phyloP scores from a whole-genome alignment of 1,140 invertebrate genomes.

The Megalopta genalis region DNA sequence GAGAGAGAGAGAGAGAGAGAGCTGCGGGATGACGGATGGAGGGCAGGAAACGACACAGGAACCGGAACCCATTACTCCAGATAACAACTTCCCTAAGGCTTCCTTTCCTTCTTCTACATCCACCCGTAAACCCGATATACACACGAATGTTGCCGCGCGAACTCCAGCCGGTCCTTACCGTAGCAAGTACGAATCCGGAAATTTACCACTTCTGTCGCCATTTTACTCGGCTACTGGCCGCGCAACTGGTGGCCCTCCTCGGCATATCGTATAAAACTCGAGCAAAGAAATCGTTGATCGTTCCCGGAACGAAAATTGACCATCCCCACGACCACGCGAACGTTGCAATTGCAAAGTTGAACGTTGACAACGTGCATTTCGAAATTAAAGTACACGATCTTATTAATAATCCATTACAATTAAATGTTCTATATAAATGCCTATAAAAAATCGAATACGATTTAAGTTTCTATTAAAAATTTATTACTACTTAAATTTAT shows the following conservation, averaged over 20 bases:
- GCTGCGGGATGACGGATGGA: conserved; percentile 64
- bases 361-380: background rate
- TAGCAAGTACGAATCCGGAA: conserved; percentile 53
- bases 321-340: background rate
- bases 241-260: conserved; percentile 60
- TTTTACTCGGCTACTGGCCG: conserved; percentile 46
- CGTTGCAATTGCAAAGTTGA: too few relatives aligned
- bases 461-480: too few relatives aligned
- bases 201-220: conserved; percentile 64
- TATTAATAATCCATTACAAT: too few relatives aligned
- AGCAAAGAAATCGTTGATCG: conserved; percentile 2
- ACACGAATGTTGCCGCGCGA: conserved; percentile 14
- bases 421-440: too few relatives aligned
- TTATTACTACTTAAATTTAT: too few relatives aligned
- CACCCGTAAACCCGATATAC: conserved; percentile 31
- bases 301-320: background rate
- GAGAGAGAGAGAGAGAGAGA: conserved; percentile 20
- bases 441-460: too few relatives aligned
- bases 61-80: conserved; percentile 71
- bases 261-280: conserved; percentile 2
- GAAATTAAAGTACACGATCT: background rate
- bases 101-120: conserved; percentile 56
- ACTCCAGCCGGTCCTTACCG: conserved; percentile 23
- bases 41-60: conserved; percentile 69
- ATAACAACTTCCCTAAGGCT: conserved; percentile 71